Percentiles rank a stretch among this genome's conserved stretches.
phyloP scores from a whole-genome alignment of 2,888 invertebrate genomes.

The Philopedon plagiatum region DNA sequence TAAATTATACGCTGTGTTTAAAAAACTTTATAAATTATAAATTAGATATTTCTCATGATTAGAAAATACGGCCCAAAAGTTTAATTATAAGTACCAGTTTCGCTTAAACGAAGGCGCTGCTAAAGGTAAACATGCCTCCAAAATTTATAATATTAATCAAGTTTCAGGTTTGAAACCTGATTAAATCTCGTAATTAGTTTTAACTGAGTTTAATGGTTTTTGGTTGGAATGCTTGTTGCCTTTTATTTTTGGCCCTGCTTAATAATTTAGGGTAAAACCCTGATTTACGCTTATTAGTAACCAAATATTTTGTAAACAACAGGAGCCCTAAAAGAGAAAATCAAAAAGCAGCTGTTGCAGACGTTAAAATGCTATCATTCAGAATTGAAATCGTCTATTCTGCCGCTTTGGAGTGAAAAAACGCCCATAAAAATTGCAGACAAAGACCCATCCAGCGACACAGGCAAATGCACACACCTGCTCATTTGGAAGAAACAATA shows the following conservation, averaged over 20 bases:
- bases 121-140: neutral
- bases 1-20: neutral
- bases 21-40: neutral
- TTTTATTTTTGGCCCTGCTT: neutral
- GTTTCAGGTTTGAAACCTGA: constrained; percentile 14
- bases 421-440: too few species aligned
- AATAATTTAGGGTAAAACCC: neutral
- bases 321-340: too few species aligned
- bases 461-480: too few species aligned
- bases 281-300: neutral
- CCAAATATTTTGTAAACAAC: too few species aligned
- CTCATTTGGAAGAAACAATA: too few species aligned
- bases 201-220: constrained; percentile 13
- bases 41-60: neutral
- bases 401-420: too few species aligned
- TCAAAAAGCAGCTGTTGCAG: too few species aligned
- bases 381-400: too few species aligned
- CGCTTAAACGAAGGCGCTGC: neutral
- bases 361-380: too few species aligned
- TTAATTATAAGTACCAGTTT: constrained; percentile 5
- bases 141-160: constrained; percentile 19
- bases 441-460: too few species aligned
- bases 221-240: neutral
- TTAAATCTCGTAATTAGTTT: constrained; percentile 21
- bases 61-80: neutral